Percentiles rank a stretch among this genome's conserved stretches.
Conservation (phyloP, 1,140 invertebrate genomes). For the Ips nitidus region DNA sequence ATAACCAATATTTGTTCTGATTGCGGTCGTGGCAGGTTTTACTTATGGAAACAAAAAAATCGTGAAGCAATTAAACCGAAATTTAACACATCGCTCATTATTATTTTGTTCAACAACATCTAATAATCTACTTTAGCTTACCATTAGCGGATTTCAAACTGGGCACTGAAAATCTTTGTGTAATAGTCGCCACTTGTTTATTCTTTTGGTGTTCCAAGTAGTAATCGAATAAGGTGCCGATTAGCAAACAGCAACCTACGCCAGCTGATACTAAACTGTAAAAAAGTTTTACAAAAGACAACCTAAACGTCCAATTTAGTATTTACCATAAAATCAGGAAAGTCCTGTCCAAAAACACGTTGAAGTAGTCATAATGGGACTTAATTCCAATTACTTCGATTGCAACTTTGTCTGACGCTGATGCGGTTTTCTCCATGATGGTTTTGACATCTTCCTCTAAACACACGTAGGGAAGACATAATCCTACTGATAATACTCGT, state of each 20-base stretch:
- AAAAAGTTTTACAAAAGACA: constrained; percentile 26
- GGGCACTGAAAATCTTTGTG: constrained; percentile 30
- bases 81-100: background rate
- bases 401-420: constrained; percentile 51
- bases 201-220: constrained; percentile 45
- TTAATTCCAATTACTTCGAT: constrained; percentile 61
- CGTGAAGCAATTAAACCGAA: background rate
- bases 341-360: constrained; percentile 66
- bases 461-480: constrained; percentile 73
- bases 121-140: constrained; percentile 6
- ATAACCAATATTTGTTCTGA: constrained; percentile 1
- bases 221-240: constrained; percentile 63
- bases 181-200: constrained; percentile 31
- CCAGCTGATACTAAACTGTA: constrained; percentile 61
- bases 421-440: constrained; percentile 59
- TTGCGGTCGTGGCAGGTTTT: background rate
- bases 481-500: constrained; percentile 65
- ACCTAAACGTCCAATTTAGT: background rate
- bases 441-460: constrained; percentile 60
- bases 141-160: constrained; percentile 43
- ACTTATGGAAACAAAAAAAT: background rate
- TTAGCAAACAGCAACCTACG: constrained; percentile 60
- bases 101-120: background rate
- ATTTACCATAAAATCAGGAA: constrained; percentile 74
- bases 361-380: constrained; percentile 66